Percentiles rank a stretch among this genome's conserved stretches.
Conservation (phyloP, 2,797 vertebrate genomes). For the Poeciliopsis infans region DNA sequence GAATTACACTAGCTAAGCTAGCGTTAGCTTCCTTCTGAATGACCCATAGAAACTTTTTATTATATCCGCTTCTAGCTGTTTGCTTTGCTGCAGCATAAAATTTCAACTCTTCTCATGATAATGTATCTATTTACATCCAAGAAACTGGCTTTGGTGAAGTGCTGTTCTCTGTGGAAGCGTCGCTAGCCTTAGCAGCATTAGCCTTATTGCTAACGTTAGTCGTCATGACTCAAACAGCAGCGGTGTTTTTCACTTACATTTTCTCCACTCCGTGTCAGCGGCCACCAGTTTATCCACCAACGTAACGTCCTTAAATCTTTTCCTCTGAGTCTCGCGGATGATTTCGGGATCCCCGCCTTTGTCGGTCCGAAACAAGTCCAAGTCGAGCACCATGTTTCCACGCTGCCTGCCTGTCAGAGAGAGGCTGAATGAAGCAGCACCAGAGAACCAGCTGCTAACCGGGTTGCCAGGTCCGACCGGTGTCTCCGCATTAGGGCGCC, state of each 20-base stretch:
- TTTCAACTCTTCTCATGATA: fast-evolving
- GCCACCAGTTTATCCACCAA: slow-evolving; percentile 91
- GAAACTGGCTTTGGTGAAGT: not conserved
- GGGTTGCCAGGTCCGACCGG: slow-evolving; percentile 37
- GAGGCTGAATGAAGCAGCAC: not conserved
- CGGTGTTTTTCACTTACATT: slow-evolving; percentile 83
- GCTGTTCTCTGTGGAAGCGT: not conserved
- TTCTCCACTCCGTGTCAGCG: slow-evolving; percentile 91
- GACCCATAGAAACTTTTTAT: not conserved
- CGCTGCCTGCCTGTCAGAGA: slow-evolving; percentile 21
- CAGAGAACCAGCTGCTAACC: not conserved
- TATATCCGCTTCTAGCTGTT: not conserved
- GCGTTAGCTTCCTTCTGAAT: slow-evolving; percentile 26
- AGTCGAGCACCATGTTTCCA: slow-evolving; percentile 89
- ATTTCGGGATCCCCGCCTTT: slow-evolving; percentile 92
- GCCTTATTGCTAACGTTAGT: slow-evolving; percentile 40
- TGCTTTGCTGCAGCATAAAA: not conserved
- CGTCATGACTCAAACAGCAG: not conserved
- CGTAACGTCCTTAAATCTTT: slow-evolving; percentile 92
- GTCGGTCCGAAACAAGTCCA: slow-evolving; percentile 92
- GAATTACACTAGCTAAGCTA: slow-evolving; percentile 34
- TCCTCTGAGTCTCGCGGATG: slow-evolving; percentile 88
- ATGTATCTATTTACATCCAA: fast-evolving
- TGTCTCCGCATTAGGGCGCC: not conserved
- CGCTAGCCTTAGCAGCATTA: slow-evolving; percentile 40